A percentile compares a stretch with the other conserved stretches of the same genome.
These are phyloP conservation scores for Bubo blakistoni DNA, from an alignment of 2,113 vertebrate species.

Conservation along the genomic window DNA sequence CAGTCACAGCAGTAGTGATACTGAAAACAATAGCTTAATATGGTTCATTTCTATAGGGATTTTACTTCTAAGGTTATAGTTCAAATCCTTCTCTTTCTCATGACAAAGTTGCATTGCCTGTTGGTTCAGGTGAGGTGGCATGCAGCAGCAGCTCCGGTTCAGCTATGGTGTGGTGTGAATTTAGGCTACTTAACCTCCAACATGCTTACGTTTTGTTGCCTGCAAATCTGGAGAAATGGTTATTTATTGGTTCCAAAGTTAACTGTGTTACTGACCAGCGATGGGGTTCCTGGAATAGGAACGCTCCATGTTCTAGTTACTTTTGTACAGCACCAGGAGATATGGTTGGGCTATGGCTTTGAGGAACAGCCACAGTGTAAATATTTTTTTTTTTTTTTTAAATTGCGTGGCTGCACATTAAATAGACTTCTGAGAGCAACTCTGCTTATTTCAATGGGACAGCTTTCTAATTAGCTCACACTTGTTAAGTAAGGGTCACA, in stretches of 20 bases:
- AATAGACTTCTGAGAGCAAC: background rate
- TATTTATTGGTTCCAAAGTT: background rate
- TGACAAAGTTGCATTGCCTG: accelerated
- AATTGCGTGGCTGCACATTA: background rate
- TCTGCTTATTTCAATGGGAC: background rate
- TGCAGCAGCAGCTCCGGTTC: background rate
- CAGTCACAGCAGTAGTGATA: background rate
- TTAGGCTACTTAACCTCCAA: background rate
- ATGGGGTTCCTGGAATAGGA: background rate
- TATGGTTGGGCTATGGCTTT: background rate
- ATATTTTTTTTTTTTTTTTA: background rate
- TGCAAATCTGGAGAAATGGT: background rate
- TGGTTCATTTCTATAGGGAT: background rate
- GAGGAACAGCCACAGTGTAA: background rate
- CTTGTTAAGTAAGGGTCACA: background rate
- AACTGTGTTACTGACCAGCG: background rate
- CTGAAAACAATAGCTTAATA: background rate
- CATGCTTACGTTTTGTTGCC: background rate
- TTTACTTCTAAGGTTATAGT: background rate
- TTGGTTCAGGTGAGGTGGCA: background rate
- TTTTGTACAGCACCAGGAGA: background rate
- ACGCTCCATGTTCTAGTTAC: background rate
- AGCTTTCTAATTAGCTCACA: background rate
- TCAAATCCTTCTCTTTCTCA: background rate
- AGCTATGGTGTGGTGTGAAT: background rate